Evolutionary conservation across 2,888 invertebrate genomes (phyloP).

Genomic region (Daptonema setosum): DNA sequence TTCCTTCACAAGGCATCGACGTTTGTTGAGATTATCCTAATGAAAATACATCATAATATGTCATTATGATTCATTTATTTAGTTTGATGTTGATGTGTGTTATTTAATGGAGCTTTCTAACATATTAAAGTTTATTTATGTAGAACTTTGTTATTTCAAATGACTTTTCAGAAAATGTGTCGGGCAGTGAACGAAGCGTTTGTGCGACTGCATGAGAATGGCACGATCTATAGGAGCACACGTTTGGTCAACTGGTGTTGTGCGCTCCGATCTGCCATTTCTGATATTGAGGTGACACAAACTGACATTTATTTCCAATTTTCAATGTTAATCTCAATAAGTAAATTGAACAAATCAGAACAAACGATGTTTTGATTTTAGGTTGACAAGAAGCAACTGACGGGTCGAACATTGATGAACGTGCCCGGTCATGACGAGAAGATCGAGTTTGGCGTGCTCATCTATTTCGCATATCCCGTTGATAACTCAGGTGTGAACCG

Average conservation of each 20-base stretch:
- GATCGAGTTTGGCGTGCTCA: slow-evolving; percentile 76
- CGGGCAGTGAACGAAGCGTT: slow-evolving; percentile 82
- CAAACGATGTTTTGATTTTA: slow-evolving; percentile 15
- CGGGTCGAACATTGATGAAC: slow-evolving; percentile 56
- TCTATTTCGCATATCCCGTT: slow-evolving; percentile 70
- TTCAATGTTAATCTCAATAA: slow-evolving; percentile 3
- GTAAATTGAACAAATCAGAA: slow-evolving; percentile 3
- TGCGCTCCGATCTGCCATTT: slow-evolving; percentile 79
- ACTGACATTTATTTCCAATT: slow-evolving; percentile 4
- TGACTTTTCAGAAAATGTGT: slow-evolving; percentile 39
- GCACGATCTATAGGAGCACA: slow-evolving; percentile 64
- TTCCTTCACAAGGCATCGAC: no score
- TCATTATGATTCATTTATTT: no score
- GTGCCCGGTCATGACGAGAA: slow-evolving; percentile 77
- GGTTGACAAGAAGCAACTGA: slow-evolving; percentile 72
- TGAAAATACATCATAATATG: no score
- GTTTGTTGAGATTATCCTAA: no score
- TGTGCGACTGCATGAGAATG: slow-evolving; percentile 61
- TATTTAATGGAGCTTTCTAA: no score
- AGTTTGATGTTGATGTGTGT: no score
- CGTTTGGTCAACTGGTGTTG: slow-evolving; percentile 97
- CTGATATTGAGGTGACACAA: slow-evolving; percentile 91
- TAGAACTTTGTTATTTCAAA: background rate
- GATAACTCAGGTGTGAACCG: slow-evolving; percentile 32
- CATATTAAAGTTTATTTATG: no score